Evolutionary conservation across 2,113 vertebrate species (phyloP), one percentile per base, ranked within the genome.

Genomic region (Tapirus terrestris): DNA sequence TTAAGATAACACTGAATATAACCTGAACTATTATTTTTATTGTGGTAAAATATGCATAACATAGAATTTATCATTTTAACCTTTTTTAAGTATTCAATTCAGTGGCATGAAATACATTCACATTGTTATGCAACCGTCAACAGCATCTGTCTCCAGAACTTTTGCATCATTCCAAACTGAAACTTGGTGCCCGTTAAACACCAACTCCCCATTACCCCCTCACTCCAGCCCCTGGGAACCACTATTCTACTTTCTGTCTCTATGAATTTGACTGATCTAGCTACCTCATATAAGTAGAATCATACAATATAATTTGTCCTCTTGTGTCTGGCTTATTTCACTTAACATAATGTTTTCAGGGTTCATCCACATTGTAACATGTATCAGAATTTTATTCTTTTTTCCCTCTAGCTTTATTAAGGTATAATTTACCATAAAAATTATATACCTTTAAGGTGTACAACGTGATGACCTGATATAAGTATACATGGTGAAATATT

Each of bases 171-270:
- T 27, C 8, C 58, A 58, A 29, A 86, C 17, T 77, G 5, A 91
- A 91, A 56, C 9, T 88, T 27, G 20, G 0, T 60, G 21, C 12
- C 18, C 2, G 14, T 23, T 79, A 56, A 90, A 61, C 14, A 73
- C 27, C 23, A 82, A 31, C 8, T 88, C 25, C 6, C 33, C 20
- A 51, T n/a, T 77, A 27, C 3, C 4, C 8, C 16, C 4, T 67
- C 8, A 2, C 16, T 8, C 4, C 6, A 79, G 0, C 0, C 8
- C 11, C 23, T 68, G 61, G 5, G 65, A 18, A 43, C 2, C 25
- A 23, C 27, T 63, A 1, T 21, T 51, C 16, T 31, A 56, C 36
- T 70, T 83, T 73, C 51, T 56, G 16, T 94, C 51, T 31, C 31
- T 82, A 7, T 56, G 6, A 85, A 76, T 63, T 81, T 68, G 39